Conservation (phyloP, 2,797 vertebrate species). For the Oceanodroma leucorhoa region DNA sequence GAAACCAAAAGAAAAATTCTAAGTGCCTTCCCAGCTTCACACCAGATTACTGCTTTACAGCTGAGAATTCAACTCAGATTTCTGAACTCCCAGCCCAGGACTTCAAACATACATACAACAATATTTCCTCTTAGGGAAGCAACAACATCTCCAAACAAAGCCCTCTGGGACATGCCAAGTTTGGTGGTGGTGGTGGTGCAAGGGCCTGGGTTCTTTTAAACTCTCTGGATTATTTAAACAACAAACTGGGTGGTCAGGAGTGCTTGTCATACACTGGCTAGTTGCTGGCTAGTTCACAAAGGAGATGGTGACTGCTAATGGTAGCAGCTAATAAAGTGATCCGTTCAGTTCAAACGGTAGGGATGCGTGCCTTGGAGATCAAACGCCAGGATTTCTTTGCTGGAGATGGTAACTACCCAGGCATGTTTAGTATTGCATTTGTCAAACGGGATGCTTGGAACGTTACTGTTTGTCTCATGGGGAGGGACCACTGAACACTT, state of each 20-base stretch:
- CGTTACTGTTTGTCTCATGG: neutral
- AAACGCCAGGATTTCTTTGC: neutral
- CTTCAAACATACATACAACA: neutral
- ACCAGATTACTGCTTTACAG: neutral
- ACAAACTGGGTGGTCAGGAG: slow-evolving; percentile 36
- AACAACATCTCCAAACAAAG: neutral
- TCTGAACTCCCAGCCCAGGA: neutral
- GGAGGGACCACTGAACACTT: neutral
- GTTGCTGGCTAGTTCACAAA: slow-evolving; percentile 14
- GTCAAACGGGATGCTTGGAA: neutral
- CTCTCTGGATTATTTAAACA: slow-evolving; percentile 26
- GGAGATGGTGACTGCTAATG: neutral
- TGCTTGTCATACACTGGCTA: neutral
- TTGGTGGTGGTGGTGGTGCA: neutral
- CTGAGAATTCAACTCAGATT: neutral
- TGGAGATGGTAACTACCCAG: neutral
- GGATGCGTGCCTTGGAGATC: neutral
- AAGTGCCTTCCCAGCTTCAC: neutral
- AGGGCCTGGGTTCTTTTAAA: neutral
- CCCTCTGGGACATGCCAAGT: neutral
- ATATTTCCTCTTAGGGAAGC: neutral
- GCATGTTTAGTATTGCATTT: neutral
- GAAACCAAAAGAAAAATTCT: neutral
- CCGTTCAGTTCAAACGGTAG: neutral
- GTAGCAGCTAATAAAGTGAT: neutral